phyloP scores from a whole-genome alignment of 2,888 invertebrate genomes.

The Drosophila suboccidentalis region DNA sequence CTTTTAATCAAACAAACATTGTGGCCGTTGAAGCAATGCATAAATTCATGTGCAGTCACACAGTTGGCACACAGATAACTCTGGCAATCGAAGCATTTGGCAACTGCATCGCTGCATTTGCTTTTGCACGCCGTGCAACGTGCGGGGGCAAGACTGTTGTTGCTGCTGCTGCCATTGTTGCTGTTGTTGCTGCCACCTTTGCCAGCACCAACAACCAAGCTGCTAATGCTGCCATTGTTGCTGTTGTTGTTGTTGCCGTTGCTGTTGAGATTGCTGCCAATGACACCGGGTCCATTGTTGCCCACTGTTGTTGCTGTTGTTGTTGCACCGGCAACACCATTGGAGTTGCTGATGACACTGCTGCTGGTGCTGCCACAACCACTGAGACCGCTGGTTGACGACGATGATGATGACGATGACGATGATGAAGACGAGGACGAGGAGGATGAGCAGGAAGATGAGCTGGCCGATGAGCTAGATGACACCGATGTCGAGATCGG shows the following conservation, averaged over 20 bases:
- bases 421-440: conserved; percentile 73
- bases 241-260: conserved; percentile 37
- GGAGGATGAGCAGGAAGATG: conserved; percentile 81
- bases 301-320: conserved; percentile 18
- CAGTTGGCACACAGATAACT: conserved; percentile 98
- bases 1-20: conserved; percentile 89
- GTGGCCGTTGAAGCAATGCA: conserved; percentile 99
- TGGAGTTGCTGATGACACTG: conserved; percentile 76
- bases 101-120: conserved; percentile 96
- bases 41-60: conserved; percentile 99
- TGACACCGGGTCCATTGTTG: conserved; percentile 86
- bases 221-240: conserved; percentile 55
- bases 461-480: conserved; percentile 82
- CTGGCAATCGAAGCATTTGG: conserved; percentile 98
- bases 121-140: conserved; percentile 99
- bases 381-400: conserved; percentile 86
- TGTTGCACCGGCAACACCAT: conserved; percentile 20
- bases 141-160: conserved; percentile 68
- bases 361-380: conserved; percentile 87
- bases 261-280: conserved; percentile 84
- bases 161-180: conserved; percentile 44
- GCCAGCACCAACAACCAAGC: conserved; percentile 67
- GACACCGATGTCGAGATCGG: conserved; percentile 84
- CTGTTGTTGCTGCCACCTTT: conserved; percentile 48
- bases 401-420: conserved; percentile 71